A percentile compares a stretch with the other conserved stretches of the same genome.
Evolutionary conservation across 2,797 vertebrate genomes (phyloP).

Genomic region (Rhinatrema bivittatum): DNA sequence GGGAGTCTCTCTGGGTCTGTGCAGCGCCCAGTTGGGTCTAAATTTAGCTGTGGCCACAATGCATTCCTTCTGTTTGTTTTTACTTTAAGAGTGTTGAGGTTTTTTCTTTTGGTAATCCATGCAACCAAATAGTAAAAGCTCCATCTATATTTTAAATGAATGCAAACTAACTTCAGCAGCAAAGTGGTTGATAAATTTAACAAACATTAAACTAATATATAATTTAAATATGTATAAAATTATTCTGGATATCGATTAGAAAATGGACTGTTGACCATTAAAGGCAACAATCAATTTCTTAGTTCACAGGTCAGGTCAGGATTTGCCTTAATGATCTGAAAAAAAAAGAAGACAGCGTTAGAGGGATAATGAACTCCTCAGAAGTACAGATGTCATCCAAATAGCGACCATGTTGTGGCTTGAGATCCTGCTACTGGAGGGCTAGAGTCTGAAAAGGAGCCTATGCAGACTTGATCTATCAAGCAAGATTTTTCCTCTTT

Average conservation of each 20-base stretch:
- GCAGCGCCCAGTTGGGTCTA: conserved; percentile 7
- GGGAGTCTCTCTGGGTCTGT: not conserved
- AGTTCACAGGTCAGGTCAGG: conserved; percentile 75
- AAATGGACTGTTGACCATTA: conserved; percentile 71
- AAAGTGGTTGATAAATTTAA: conserved; percentile 73
- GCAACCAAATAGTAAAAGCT: conserved; percentile 42
- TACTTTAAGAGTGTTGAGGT: conserved; percentile 8
- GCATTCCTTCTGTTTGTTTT: conserved; percentile 1
- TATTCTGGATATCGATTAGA: conserved; percentile 67
- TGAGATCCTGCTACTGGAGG: conserved; percentile 23
- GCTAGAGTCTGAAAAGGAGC: conserved; percentile 32
- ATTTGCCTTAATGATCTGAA: conserved; percentile 68
- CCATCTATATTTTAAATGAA: conserved; percentile 34
- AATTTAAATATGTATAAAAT: conserved; percentile 78
- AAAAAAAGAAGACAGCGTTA: conserved; percentile 62
- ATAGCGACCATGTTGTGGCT: conserved; percentile 41
- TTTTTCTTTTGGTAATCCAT: fast-evolving
- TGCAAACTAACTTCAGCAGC: conserved; percentile 41
- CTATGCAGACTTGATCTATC: conserved; percentile 26
- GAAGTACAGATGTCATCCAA: conserved; percentile 54
- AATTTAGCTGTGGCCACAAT: conserved; percentile 13
- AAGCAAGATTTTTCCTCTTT: too few species aligned
- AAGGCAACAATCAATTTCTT: conserved; percentile 69
- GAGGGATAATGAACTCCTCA: conserved; percentile 65
- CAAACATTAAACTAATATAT: conserved; percentile 72